Evolutionary conservation across 2,113 vertebrate genomes (phyloP), one percentile per base, ranked within the genome.

Genomic region (Polyodon spathula): DNA sequence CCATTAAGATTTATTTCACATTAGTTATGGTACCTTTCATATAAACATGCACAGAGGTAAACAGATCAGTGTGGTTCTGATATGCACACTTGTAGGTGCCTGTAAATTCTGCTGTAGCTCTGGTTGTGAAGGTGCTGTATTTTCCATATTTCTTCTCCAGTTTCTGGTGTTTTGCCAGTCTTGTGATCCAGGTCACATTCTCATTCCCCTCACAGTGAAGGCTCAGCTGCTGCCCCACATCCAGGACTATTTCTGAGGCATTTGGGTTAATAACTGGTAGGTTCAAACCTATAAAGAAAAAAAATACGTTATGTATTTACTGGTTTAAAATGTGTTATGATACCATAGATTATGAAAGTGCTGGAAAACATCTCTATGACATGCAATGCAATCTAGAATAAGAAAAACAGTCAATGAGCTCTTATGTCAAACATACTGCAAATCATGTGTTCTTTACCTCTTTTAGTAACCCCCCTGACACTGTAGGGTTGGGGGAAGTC

Each of bases 41-140:
- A 2, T 87, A 94, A 46, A 98, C 71, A 48, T 94, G 91, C 27
- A 96, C 75, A 0, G 79, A 73, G 42, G 90, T 64, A 14, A 59
- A 69, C 15, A 68, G 37, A 3, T 73, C 61, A 0, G 63, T 40
- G 2, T 37, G 58, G 14, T 62, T 64, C 4, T 27, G 63, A 40
- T 92, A 92, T 37, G 39, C 69, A 70, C 94, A 98, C 9, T n/a
- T 79, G 12, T 95, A 97, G 2, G 81, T 93, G 63, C 87, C 80
- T 0, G 91, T 96, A 53, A 91, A 73, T n/a, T 67, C 76, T 38
- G 74, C 84, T 0, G 69, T 72, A 38, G 86, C 73, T 0, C 43
- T 66, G 0, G 90, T 88, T 4, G 15, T 80, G 17, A 97, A 73
- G 0, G 3, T 77, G 54, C 77, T 79, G 58, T 15, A 54, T 4